Evolutionary conservation across 2,888 invertebrate genomes (phyloP).

Genomic region (Charanyca ferruginea): DNA sequence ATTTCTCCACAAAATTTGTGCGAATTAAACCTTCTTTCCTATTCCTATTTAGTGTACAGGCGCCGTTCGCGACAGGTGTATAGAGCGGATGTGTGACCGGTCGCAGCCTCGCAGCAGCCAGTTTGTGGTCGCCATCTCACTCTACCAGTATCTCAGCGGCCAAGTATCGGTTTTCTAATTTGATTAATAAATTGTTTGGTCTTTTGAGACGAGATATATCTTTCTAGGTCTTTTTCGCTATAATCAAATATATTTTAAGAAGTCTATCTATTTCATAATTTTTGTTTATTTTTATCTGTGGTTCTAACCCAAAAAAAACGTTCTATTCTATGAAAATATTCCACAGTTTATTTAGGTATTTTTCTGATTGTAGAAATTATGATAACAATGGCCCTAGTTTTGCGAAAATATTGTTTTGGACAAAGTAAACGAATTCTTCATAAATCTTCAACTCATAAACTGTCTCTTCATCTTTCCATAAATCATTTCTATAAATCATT

Average conservation of each 20-base stretch:
- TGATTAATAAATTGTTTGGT: slow-evolving; percentile 55
- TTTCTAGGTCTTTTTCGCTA: neutral
- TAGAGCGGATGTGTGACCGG: slow-evolving; percentile 75
- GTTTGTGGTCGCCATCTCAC: slow-evolving; percentile 62
- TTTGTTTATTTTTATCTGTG: too few species aligned
- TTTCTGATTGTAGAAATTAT: too few species aligned
- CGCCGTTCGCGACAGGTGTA: slow-evolving; percentile 73
- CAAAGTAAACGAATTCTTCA: too few species aligned
- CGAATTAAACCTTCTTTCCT: slow-evolving; percentile 34
- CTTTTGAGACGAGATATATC: neutral
- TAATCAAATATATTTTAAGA: too few species aligned
- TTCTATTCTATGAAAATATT: too few species aligned
- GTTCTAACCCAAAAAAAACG: too few species aligned
- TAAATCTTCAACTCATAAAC: neutral
- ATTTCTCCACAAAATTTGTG: neutral
- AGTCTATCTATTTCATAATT: too few species aligned
- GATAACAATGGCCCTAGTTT: neutral
- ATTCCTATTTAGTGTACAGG: slow-evolving; percentile 56
- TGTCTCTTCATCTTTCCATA: neutral
- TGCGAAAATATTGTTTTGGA: neutral
- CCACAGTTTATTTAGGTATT: too few species aligned
- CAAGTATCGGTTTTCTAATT: slow-evolving; percentile 64
- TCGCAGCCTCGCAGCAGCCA: slow-evolving; percentile 65
- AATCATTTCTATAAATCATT: slow-evolving; percentile 3
- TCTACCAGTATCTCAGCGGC: slow-evolving; percentile 47